A percentile compares a stretch with the other conserved stretches of the same genome.
Conservation (phyloP, 2,888 invertebrate genomes). For the Altica lythri region DNA sequence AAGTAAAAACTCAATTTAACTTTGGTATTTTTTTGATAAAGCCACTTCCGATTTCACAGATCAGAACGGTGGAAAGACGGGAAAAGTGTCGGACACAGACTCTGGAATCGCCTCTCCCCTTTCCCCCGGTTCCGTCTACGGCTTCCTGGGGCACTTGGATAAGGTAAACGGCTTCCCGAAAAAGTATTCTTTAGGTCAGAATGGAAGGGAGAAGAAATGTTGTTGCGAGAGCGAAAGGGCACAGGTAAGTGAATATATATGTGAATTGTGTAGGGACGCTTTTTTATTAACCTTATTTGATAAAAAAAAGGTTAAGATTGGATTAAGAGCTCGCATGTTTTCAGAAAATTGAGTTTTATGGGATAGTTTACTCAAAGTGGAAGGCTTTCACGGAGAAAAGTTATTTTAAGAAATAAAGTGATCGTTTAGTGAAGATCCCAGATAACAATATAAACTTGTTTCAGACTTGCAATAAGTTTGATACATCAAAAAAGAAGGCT, state of each 20-base stretch:
- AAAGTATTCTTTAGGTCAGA: constrained; percentile 19
- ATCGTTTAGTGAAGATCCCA: no score
- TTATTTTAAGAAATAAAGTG: no score
- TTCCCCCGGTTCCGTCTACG: constrained; percentile 53
- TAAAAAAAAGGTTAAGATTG: constrained; percentile 13
- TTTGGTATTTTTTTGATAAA: no score
- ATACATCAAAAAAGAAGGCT: no score
- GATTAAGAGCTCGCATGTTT: constrained; percentile 6
- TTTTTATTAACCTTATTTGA: constrained; percentile 15
- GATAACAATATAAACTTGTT: no score
- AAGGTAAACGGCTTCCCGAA: constrained; percentile 36
- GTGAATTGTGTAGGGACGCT: no score
- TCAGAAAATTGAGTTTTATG: constrained; percentile 4
- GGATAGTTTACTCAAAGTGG: not conserved
- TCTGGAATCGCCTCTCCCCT: constrained; percentile 57
- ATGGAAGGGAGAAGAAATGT: constrained; percentile 25
- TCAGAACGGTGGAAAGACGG: constrained; percentile 41
- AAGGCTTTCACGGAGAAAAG: no score
- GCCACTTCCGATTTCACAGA: constrained; percentile 29
- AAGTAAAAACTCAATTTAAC: no score
- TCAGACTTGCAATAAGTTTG: no score
- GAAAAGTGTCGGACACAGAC: constrained; percentile 56
- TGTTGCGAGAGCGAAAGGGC: constrained; percentile 32
- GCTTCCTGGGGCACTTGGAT: constrained; percentile 47
- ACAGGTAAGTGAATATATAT: constrained; percentile 37